phyloP scores from a whole-genome alignment of 2,888 invertebrate genomes.

The Sphaeridia pumilis region DNA sequence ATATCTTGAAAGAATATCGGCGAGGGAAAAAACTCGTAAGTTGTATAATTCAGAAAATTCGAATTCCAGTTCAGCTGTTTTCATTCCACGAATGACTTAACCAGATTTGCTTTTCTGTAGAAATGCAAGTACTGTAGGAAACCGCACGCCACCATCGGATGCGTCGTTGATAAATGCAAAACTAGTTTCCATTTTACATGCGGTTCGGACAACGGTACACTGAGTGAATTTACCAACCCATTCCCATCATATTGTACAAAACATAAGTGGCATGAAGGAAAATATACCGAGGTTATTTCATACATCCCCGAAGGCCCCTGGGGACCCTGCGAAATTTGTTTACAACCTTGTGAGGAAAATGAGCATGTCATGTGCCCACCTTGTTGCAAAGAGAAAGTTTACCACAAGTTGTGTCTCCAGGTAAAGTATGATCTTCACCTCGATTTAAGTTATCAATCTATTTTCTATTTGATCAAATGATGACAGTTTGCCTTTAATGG shows the following conservation, averaged over 20 bases:
- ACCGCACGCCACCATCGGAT: not conserved
- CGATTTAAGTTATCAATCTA: not conserved
- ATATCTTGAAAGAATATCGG: conserved; percentile 55
- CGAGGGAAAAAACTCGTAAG: conserved; percentile 55
- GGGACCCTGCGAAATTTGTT: not conserved
- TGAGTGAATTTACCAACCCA: not conserved
- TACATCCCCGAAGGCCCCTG: not conserved
- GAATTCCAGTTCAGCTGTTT: too few species aligned
- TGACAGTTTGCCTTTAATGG: too few species aligned
- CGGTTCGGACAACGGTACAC: not conserved
- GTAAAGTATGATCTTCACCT: not conserved
- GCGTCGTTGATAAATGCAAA: not conserved
- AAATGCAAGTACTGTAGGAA: not conserved
- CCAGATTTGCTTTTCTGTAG: too few species aligned
- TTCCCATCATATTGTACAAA: not conserved
- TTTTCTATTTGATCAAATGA: too few species aligned
- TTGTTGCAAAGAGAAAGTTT: not conserved
- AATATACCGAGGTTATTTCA: not conserved
- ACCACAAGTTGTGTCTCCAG: not conserved
- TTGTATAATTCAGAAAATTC: too few species aligned
- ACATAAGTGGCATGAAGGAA: too few species aligned
- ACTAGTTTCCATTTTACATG: not conserved
- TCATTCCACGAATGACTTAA: too few species aligned
- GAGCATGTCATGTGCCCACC: not conserved
- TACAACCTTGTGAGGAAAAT: too few species aligned